Base-by-base conservation (phyloP, 1,140 invertebrate species). In the Drosophila albomicans region DNA sequence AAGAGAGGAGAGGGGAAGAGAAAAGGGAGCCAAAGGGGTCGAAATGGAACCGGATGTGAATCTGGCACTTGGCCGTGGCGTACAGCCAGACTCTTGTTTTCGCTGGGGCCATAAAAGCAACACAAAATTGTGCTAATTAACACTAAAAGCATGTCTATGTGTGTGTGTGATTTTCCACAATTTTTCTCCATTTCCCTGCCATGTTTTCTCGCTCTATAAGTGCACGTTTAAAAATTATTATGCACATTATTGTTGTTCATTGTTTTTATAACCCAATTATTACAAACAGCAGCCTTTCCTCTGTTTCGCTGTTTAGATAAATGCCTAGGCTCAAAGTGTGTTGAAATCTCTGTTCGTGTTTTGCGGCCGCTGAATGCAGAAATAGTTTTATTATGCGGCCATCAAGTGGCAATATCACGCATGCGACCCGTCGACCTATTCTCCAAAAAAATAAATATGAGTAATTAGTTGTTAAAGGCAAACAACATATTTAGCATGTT, bases 61-160 rank as follows among this genome's bases (percentile, higher is more conserved):
- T 70, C 82, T 87, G 82, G 79, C 75, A 75, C 71, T 81, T 82
- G 82, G 79, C 82, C 75, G 81, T 87, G 82, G 82, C 82, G 57
- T 61, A 51, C 56, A 68, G 82, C 84, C 84, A 88, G 87, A 78
- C 84, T 62, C 84, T 88, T 88, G 84, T 88, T 81, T 82, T 87
- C 61, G 62, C 78, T 82, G 56, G 75, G 73, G 77, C 80, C 85
- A 88, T 88, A 88, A 88, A 88, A 81, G 81, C 84, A 89, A 67
- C 85, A 87, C 80, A 84, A 89, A 88, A 89, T 89, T 89, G 85
- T 89, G 84, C 85, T 88, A 88, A 88, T 88, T 88, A 88, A 88
- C 84, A 80, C 81, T 88, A 88, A 88, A 88, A 84, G 85, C 87
- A 89, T 72, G 70, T 72, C 67, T 81, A 56, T 80, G 62, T 78